These are phyloP conservation scores for Pachypsylla venusta DNA, from an alignment of 1,140 invertebrate genomes.

Conservation along the genomic window DNA sequence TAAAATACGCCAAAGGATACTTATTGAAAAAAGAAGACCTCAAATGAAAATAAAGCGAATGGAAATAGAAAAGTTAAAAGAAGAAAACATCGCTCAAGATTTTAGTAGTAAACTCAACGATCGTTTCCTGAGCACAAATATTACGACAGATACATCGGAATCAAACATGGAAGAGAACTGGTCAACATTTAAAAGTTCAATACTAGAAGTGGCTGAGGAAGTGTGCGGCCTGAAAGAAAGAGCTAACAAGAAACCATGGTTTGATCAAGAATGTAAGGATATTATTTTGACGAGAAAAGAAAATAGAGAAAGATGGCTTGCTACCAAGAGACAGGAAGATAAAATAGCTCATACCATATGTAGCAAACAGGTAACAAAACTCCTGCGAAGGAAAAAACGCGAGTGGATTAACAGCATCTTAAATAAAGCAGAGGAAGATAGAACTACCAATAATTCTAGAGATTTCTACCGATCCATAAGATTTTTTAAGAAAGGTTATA, in stretches of 20 bases:
- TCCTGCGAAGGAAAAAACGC: slow-evolving; percentile 6
- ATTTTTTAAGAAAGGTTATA: slow-evolving; percentile 10
- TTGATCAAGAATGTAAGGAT: background rate
- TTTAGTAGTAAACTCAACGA: no score
- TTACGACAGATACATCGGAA: background rate
- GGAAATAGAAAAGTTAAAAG: no score
- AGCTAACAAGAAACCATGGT: background rate
- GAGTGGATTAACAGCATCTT: slow-evolving; percentile 5
- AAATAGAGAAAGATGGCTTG: slow-evolving; percentile 6
- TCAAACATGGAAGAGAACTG: background rate
- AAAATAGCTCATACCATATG: slow-evolving; percentile 9
- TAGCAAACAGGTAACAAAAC: slow-evolving; percentile 8
- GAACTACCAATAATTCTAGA: slow-evolving; percentile 6
- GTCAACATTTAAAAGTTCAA: background rate
- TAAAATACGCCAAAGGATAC: slow-evolving; percentile 11
- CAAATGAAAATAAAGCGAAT: no score
- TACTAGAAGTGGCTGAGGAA: background rate
- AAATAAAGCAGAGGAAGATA: slow-evolving; percentile 9
- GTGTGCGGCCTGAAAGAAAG: background rate
- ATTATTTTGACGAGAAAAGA: background rate
- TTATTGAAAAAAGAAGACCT: slow-evolving; percentile 9
- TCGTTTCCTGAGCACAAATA: no score
- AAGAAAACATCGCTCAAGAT: no score
- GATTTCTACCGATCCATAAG: slow-evolving; percentile 16
- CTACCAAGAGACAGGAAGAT: background rate